Evolutionary conservation across 2,797 vertebrate genomes (phyloP).

Genomic region (Chiropotes sagulatus): DNA sequence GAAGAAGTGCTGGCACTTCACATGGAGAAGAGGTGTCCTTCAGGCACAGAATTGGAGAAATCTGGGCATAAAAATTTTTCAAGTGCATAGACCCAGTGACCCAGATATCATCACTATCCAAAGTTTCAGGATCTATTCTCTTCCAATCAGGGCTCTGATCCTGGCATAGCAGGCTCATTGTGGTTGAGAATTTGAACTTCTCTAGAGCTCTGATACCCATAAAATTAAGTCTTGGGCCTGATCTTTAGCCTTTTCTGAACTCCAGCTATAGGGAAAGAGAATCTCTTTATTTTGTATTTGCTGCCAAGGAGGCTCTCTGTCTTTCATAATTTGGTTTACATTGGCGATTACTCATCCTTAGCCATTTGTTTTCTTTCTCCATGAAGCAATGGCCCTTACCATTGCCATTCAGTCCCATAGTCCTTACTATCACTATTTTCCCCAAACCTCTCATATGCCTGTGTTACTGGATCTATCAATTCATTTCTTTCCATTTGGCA

Average conservation of each 20-base stretch:
- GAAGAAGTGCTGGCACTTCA: not conserved
- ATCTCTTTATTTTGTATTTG: not conserved
- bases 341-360: not conserved
- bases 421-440: not conserved
- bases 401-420: not conserved
- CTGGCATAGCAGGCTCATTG: not conserved
- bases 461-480: not conserved
- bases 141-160: not conserved
- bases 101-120: not conserved
- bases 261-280: not conserved
- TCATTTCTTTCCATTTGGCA: not conserved
- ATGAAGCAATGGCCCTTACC: not conserved
- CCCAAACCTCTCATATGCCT: not conserved
- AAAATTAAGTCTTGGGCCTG: not conserved
- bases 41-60: not conserved
- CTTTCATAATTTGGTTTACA: not conserved
- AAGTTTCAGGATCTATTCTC: not conserved
- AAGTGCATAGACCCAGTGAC: not conserved
- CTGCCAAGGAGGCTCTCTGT: not conserved
- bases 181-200: not conserved
- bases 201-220: not conserved
- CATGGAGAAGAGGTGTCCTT: not conserved
- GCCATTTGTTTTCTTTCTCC: not conserved
- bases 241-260: not conserved
- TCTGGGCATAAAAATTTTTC: not conserved